Evolutionary conservation across 92 coral and sea anemone species (phyloP).

Genomic region (Zoanthus sociatus): DNA sequence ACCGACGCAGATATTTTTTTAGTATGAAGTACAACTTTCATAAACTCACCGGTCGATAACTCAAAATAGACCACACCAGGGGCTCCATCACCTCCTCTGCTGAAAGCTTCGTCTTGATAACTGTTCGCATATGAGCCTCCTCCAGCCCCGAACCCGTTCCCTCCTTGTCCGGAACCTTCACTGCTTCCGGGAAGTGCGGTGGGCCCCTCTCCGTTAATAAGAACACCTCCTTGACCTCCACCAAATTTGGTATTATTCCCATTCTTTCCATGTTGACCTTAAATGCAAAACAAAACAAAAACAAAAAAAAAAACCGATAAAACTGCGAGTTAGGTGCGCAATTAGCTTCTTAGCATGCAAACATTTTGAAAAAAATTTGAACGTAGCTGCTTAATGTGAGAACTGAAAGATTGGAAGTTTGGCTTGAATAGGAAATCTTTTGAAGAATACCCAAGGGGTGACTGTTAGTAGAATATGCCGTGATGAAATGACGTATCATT

Average conservation of each 20-base stretch:
- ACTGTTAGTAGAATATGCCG: too few species aligned
- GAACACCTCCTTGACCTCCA: slow-evolving; percentile 42
- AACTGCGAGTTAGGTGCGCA: too few species aligned
- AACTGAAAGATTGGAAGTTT: too few species aligned
- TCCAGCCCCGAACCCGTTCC: slow-evolving; percentile 29
- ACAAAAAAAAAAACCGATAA: too few species aligned
- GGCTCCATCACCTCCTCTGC: slow-evolving; percentile 17
- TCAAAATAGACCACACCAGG: slow-evolving; percentile 41
- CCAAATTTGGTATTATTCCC: not conserved
- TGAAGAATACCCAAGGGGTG: too few species aligned
- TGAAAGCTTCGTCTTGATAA: too few species aligned
- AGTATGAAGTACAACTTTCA: too few species aligned
- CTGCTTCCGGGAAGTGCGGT: slow-evolving; percentile 7
- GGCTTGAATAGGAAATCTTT: too few species aligned
- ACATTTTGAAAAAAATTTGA: too few species aligned
- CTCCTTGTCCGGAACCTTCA: not conserved
- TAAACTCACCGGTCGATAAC: not conserved
- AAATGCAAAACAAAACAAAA: not conserved
- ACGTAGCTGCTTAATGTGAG: too few species aligned
- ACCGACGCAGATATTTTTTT: not conserved
- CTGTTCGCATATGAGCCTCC: not conserved
- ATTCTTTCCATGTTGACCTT: not conserved
- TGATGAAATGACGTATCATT: too few species aligned
- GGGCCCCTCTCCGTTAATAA: slow-evolving; percentile 23
- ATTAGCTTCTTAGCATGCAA: too few species aligned